Conservation (phyloP, 2,113 vertebrate species). For the Acrocephalus arundinaceus region DNA sequence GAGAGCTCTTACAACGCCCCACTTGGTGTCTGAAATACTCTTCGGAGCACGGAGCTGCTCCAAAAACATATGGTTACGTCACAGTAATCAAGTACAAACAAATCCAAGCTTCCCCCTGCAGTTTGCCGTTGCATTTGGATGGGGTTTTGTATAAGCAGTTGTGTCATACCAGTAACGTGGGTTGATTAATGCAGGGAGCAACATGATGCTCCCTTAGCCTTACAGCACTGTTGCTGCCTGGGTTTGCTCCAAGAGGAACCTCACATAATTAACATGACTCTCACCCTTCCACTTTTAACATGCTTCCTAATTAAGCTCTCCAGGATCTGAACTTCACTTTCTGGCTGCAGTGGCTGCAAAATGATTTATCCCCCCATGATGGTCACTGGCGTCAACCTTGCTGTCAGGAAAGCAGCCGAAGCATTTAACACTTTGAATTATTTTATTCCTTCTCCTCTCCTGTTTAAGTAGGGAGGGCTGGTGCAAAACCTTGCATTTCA, state of each 20-base stretch:
- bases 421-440: conserved; percentile 23
- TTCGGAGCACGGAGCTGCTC: background rate
- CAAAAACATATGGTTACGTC: rapidly evolving
- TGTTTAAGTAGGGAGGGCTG: background rate
- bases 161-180: background rate
- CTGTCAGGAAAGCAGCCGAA: conserved; percentile 22
- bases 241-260: conserved; percentile 55
- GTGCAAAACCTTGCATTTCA: background rate
- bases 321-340: conserved; percentile 66
- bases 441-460: background rate
- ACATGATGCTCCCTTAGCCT: background rate
- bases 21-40: background rate
- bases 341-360: conserved; percentile 47
- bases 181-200: conserved; percentile 19
- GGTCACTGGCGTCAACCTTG: conserved; percentile 33
- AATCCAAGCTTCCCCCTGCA: background rate
- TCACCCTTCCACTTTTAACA: conserved; percentile 73
- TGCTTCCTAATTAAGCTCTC: conserved; percentile 71
- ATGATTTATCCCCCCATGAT: conserved; percentile 66
- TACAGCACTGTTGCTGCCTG: background rate
- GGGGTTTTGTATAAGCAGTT: background rate
- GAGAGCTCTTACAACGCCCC: background rate
- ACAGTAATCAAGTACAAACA: conserved; percentile 6
- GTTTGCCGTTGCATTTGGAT: background rate
- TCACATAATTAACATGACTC: conserved; percentile 69